Evolutionary conservation across 2,888 invertebrate species (phyloP).

Genomic region (Tenthredo amoena): DNA sequence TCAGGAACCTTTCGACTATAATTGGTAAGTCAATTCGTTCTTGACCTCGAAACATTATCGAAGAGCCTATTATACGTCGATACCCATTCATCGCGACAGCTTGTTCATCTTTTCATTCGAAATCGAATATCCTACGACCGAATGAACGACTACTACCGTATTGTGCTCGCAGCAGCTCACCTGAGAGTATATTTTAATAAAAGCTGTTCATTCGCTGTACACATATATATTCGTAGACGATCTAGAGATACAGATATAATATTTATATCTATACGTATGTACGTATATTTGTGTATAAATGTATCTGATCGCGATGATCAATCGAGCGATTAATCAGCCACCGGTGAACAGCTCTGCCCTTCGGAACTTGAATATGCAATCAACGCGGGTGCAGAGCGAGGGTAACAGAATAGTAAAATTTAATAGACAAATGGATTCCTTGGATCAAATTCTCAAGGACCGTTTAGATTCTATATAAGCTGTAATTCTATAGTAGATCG

Average conservation of each 20-base stretch:
- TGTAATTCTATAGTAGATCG: not conserved
- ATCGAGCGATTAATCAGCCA: slow-evolving; percentile 66
- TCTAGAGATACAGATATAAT: slow-evolving; percentile 64
- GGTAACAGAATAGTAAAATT: not conserved
- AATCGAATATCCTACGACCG: slow-evolving; percentile 62
- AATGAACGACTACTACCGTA: slow-evolving; percentile 30
- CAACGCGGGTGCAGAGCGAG: slow-evolving; percentile 10
- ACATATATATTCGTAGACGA: not conserved
- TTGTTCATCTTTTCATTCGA: slow-evolving; percentile 67
- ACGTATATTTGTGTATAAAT: too few species aligned
- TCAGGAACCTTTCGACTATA: not conserved
- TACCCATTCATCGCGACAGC: slow-evolving; percentile 63
- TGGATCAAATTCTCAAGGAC: slow-evolving; percentile 32
- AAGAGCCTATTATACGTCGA: not conserved
- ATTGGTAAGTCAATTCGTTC: not conserved
- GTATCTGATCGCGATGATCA: slow-evolving; percentile 64
- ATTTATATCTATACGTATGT: not conserved
- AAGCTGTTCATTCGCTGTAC: not conserved
- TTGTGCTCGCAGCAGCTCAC: not conserved
- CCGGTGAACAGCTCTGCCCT: slow-evolving; percentile 27
- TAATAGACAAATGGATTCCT: slow-evolving; percentile 46
- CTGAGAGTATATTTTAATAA: not conserved
- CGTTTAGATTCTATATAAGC: too few species aligned
- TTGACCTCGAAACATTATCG: slow-evolving; percentile 20
- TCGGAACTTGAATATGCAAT: slow-evolving; percentile 53